Percentiles rank a stretch among this genome's conserved stretches.
These are phyloP conservation scores for Plagodis pulveraria DNA, from an alignment of 2,888 invertebrate genomes.

Conservation along the genomic window DNA sequence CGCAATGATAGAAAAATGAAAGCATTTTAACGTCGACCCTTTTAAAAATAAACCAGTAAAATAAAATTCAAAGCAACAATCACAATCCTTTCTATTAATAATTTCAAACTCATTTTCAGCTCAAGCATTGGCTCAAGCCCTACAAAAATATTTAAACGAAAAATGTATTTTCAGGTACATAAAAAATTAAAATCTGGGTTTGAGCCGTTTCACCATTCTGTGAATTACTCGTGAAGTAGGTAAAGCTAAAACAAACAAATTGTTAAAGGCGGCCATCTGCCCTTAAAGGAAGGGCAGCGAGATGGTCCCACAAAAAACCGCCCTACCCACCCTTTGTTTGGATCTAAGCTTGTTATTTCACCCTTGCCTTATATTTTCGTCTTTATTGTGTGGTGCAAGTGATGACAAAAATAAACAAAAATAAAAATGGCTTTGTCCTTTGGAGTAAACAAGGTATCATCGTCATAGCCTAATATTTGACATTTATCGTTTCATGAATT, in stretches of 20 bases:
- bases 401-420: constrained; percentile 8
- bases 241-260: constrained; percentile 21
- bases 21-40: no score
- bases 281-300: constrained; percentile 25
- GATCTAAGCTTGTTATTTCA: constrained; percentile 68
- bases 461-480: no score
- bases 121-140: background rate
- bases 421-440: no score
- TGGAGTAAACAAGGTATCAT: no score
- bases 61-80: background rate
- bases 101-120: background rate
- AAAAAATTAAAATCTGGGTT: constrained; percentile 18
- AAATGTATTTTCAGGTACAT: constrained; percentile 14
- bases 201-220: constrained; percentile 9
- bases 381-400: constrained; percentile 43
- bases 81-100: background rate
- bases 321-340: constrained; percentile 55
- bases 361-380: constrained; percentile 62
- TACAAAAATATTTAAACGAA: constrained; percentile 9
- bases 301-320: constrained; percentile 46
- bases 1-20: no score
- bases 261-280: constrained; percentile 37
- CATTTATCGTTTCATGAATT: no score
- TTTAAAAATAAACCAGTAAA: no score
- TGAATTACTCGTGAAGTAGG: constrained; percentile 22